Percentiles rank a stretch among this genome's conserved stretches.
Evolutionary conservation across 2,797 vertebrate species (phyloP).

Genomic region (Coracias cyanogaster): DNA sequence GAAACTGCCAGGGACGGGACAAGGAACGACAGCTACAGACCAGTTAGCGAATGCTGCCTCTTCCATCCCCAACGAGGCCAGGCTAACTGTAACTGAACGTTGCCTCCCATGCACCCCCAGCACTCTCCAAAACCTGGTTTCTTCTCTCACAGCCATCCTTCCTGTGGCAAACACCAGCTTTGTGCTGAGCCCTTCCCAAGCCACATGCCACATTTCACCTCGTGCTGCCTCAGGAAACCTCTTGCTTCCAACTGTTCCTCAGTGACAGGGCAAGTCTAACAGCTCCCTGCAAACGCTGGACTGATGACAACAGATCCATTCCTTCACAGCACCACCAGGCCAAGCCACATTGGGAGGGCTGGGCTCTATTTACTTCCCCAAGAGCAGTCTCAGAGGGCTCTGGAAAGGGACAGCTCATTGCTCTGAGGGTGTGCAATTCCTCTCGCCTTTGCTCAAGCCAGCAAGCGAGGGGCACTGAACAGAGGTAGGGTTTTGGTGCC

Average conservation of each 20-base stretch:
- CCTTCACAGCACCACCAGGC: rapidly evolving
- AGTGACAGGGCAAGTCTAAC: not conserved
- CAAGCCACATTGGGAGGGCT: not conserved
- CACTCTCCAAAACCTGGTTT: not conserved
- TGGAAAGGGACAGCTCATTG: not conserved
- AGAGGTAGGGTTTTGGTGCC: not conserved
- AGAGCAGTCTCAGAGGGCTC: not conserved
- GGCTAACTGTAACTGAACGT: not conserved
- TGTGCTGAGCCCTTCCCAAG: not conserved
- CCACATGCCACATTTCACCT: not conserved
- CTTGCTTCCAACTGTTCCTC: not conserved
- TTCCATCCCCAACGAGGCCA: not conserved
- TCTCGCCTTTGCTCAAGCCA: not conserved
- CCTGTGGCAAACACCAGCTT: not conserved
- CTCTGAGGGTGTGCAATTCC: not conserved
- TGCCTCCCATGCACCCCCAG: not conserved
- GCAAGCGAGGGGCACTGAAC: not conserved
- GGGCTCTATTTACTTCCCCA: not conserved
- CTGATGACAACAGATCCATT: not conserved
- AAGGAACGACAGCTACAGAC: not conserved
- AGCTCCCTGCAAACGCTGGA: rapidly evolving
- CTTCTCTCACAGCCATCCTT: not conserved
- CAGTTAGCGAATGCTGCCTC: not conserved
- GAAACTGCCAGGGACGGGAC: not conserved
- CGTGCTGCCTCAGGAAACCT: not conserved